Evolutionary conservation across 2,113 vertebrate genomes (phyloP).

Genomic region (Galeopterus variegatus): DNA sequence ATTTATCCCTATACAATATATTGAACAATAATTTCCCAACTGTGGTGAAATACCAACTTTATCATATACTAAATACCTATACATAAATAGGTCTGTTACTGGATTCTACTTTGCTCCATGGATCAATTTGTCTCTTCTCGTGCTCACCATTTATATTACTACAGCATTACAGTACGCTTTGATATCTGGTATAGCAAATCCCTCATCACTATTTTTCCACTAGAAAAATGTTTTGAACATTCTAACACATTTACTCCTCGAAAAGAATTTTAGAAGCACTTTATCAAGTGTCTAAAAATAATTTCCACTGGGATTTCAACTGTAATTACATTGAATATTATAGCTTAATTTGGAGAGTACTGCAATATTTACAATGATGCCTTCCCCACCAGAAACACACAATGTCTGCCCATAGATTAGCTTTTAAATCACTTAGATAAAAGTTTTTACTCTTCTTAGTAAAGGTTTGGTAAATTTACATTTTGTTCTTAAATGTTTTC

Average conservation of each 20-base stretch:
- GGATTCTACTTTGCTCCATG: background rate
- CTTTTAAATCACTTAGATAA: background rate
- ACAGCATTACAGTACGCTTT: background rate
- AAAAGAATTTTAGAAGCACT: background rate
- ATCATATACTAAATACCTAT: background rate
- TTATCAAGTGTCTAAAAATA: background rate
- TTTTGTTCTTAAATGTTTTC: background rate
- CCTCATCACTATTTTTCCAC: background rate
- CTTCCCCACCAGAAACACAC: background rate
- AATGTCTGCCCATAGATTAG: background rate
- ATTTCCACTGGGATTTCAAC: background rate
- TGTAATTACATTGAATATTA: background rate
- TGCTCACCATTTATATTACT: background rate
- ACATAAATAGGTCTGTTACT: background rate
- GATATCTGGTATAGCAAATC: background rate
- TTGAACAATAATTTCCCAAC: background rate
- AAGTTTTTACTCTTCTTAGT: background rate
- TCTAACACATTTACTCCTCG: background rate
- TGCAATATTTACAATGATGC: background rate
- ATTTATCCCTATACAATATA: background rate
- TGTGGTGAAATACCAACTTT: background rate
- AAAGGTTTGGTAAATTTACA: background rate
- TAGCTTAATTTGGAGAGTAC: background rate
- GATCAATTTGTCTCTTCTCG: background rate
- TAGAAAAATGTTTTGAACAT: background rate